Evolutionary conservation across 1,140 invertebrate species (phyloP), one percentile per base, ranked within the genome.

Genomic region (Drosophila mojavensis): DNA sequence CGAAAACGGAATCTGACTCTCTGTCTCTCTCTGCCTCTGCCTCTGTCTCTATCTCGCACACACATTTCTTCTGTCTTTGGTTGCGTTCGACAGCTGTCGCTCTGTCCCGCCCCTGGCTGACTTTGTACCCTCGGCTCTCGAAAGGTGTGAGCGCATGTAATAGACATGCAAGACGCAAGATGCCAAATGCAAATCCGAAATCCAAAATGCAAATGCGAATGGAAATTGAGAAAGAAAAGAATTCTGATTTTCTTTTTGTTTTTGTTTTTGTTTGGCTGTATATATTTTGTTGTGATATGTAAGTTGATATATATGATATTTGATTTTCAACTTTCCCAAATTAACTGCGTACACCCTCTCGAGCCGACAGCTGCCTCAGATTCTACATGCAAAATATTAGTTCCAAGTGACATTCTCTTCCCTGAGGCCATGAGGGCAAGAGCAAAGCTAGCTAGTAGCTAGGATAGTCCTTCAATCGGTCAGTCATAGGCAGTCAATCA

Each of bases 291-390:
- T 88, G 70, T 88, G 83, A 88, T 88, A 78, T 89, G 84, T 88
- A 88, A 88, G 83, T 88, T 88, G 83, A 88, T 88, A 89, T 88
- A 88, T 88, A 88, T 88, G 83, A 88, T 88, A 89, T 88, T 89
- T 88, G 83, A 88, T 88, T 89, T 81, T 17, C 43, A 47, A 47
- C 43, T 20, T 20, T 47, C 17, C 43, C 43, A 47, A 26, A 47
- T 47, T 47, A 47, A 17, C 43, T 47, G 43, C n/a, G 41, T 15
- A 15, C 41, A 43, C 33, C 24, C 36, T 39, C 17, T 45, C 5
- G 28, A 17, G 24, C 78, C 75, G 67, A 61, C 81, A 86, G 81
- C 81, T 85, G 81, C 58, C 43, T 39, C 10, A 39, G 36, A 7
- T 6, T 36, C 28, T 5, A 1, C 3, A 36, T 36, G 33, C 33